Conservation (phyloP, 2,888 invertebrate species). For the Zele albiditarsus region DNA sequence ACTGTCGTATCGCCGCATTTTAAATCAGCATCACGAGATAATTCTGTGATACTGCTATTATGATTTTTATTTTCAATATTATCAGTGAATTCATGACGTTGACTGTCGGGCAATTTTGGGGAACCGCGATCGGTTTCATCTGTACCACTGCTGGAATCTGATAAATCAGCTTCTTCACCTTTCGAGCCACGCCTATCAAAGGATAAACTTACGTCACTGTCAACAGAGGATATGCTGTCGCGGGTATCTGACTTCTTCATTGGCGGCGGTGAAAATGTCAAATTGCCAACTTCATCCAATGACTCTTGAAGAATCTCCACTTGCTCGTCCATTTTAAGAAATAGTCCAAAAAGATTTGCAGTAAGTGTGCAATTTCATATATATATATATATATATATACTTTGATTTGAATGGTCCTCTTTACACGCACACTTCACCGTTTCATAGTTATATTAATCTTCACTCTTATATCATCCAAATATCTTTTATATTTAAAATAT, state of each 20-base stretch:
- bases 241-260: conserved; percentile 76
- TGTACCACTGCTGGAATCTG: conserved; percentile 82
- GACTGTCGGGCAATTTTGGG: not conserved
- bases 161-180: conserved; percentile 77
- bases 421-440: conserved; percentile 37
- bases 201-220: conserved; percentile 77
- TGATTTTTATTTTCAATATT: conserved; percentile 11
- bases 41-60: not conserved
- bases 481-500: not conserved
- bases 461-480: not conserved
- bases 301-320: conserved; percentile 66
- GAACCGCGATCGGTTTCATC: conserved; percentile 73
- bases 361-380: not conserved
- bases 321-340: conserved; percentile 61
- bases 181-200: conserved; percentile 74
- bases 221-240: conserved; percentile 78
- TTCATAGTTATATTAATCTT: conserved; percentile 4
- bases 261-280: conserved; percentile 70
- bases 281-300: conserved; percentile 66
- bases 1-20: not conserved
- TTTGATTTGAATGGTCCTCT: not conserved
- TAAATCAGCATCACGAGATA: not conserved
- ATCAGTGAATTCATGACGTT: not conserved
- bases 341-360: not conserved
- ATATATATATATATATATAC: not conserved